Conservation (phyloP, 2,797 vertebrate genomes). For the Threskiornis aethiopicus region DNA sequence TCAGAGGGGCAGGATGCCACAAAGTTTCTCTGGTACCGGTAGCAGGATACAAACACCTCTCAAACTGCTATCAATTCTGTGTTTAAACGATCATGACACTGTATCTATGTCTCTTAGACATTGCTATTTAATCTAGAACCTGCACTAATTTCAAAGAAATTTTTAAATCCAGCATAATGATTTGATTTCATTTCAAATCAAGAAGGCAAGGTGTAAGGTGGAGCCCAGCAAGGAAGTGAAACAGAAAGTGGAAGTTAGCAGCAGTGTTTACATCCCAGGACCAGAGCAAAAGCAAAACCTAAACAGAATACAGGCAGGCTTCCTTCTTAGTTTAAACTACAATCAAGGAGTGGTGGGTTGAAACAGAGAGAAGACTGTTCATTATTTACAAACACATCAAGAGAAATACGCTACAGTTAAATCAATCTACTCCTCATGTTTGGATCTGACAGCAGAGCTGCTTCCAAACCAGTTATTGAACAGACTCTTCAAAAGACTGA, state of each 20-base stretch:
- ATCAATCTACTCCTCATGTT: background rate
- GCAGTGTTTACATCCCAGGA: background rate
- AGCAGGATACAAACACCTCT: background rate
- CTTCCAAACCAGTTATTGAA: background rate
- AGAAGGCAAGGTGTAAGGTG: background rate
- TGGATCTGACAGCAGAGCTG: background rate
- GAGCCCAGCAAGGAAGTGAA: background rate
- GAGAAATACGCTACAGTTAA: background rate
- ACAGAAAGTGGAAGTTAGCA: background rate
- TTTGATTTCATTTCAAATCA: background rate
- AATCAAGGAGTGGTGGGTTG: background rate
- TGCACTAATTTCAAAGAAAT: background rate
- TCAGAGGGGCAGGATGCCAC: background rate
- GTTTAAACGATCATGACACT: background rate
- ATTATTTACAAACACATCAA: background rate
- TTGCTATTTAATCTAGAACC: background rate
- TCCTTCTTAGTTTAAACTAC: background rate
- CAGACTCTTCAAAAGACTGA: background rate
- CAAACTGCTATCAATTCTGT: background rate
- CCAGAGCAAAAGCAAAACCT: background rate
- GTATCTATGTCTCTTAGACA: background rate
- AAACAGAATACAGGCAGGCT: background rate
- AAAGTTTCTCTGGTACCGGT: background rate
- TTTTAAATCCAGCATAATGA: background rate
- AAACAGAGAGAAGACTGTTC: background rate